Conservation (phyloP, 2,888 invertebrate genomes). For the Choristoneura rosaceana region DNA sequence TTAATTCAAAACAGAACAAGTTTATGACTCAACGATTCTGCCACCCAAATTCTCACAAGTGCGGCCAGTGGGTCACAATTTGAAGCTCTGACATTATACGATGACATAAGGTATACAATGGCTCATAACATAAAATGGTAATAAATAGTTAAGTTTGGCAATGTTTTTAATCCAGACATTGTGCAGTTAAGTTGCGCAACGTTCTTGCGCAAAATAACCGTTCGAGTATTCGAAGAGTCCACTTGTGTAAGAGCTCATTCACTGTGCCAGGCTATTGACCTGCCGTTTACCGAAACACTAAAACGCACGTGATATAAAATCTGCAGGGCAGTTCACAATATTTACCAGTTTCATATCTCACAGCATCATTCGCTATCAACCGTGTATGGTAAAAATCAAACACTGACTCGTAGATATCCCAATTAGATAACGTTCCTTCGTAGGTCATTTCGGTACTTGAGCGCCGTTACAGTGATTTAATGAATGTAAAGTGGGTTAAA, state of each 20-base stretch:
- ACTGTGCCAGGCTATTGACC: background rate
- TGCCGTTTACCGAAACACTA: background rate
- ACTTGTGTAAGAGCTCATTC: constrained; percentile 5
- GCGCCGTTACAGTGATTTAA: background rate
- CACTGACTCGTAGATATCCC: constrained; percentile 26
- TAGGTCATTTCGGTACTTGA: constrained; percentile 5
- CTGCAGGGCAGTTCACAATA: background rate
- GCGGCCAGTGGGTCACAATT: constrained; percentile 28
- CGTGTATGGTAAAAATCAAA: constrained; percentile 32
- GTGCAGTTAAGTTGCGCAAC: constrained; percentile 24
- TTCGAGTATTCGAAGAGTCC: constrained; percentile 5
- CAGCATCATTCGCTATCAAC: constrained; percentile 28
- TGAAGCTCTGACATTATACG: background rate
- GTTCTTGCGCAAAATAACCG: constrained; percentile 20
- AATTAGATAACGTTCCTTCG: constrained; percentile 12
- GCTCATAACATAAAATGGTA: constrained; percentile 13
- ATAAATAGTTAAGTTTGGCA: constrained; percentile 14
- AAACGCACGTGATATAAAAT: background rate
- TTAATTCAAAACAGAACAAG: constrained; percentile 28
- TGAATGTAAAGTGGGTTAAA: constrained; percentile 7
- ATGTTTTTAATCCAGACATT: constrained; percentile 35
- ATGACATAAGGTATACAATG: constrained; percentile 29
- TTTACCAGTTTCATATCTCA: constrained; percentile 33
- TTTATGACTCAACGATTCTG: constrained; percentile 35
- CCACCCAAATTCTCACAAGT: constrained; percentile 28